phyloP scores from a whole-genome alignment of 2,113 vertebrate species.

The Fukomys damarensis region DNA sequence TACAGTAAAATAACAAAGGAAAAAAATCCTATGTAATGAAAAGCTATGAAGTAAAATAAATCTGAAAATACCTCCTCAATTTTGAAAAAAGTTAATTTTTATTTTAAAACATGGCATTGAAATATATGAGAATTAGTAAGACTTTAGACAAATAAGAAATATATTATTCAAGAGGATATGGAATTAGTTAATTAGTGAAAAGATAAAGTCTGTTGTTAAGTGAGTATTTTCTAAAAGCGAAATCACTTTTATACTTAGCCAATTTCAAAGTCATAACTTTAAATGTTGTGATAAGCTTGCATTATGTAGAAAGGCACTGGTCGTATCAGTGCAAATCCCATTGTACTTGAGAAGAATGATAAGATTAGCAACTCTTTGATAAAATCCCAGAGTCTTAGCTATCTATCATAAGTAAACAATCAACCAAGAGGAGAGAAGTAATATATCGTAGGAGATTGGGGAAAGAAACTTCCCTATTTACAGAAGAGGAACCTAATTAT shows the following conservation, averaged over 20 bases:
- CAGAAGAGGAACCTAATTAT: neutral
- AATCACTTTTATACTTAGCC: neutral
- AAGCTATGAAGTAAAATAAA: slow-evolving; percentile 30
- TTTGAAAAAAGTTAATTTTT: neutral
- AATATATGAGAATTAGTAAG: slow-evolving; percentile 20
- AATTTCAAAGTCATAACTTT: slow-evolving; percentile 19
- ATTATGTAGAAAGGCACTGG: neutral
- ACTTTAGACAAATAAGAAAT: neutral
- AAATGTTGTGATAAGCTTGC: neutral
- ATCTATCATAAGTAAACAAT: neutral
- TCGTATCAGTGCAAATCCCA: neutral
- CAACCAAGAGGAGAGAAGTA: neutral
- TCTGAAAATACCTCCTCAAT: neutral
- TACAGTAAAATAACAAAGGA: neutral
- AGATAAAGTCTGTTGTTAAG: neutral
- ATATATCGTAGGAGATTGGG: neutral
- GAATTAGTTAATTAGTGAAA: neutral
- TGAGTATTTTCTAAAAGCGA: neutral
- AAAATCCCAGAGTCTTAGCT: neutral
- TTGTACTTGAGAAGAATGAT: slow-evolving; percentile 6
- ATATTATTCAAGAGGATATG: neutral
- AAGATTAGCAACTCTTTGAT: neutral
- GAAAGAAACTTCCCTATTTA: neutral
- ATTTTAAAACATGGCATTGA: slow-evolving; percentile 2
- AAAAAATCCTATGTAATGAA: slow-evolving; percentile 11